phyloP scores from a whole-genome alignment of 2,888 invertebrate genomes.

The Scaptomyza polygonia region DNA sequence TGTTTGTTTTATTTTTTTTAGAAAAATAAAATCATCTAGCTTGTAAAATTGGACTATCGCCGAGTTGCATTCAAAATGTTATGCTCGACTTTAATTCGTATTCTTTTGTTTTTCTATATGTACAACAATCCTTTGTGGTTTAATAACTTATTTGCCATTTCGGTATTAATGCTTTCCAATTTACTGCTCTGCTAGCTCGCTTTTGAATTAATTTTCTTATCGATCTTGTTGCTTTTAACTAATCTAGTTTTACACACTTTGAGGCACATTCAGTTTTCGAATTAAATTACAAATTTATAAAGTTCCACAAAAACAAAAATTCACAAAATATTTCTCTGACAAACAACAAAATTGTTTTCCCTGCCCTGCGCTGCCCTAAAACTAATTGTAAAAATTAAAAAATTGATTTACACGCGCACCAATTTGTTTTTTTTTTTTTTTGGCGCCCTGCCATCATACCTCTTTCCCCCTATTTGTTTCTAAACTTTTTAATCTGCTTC shows the following conservation, averaged over 20 bases:
- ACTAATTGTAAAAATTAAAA: constrained; percentile 76
- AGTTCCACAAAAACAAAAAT: constrained; percentile 38
- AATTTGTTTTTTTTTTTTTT: no score
- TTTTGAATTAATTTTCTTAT: constrained; percentile 4
- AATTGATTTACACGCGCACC: constrained; percentile 66
- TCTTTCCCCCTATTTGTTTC: not conserved
- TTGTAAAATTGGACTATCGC: constrained; percentile 59
- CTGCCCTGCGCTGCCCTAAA: constrained; percentile 31
- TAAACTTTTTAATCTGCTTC: constrained; percentile 30
- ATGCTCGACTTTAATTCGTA: constrained; percentile 20
- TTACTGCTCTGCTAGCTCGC: constrained; percentile 4
- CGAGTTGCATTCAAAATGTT: constrained; percentile 49
- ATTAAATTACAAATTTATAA: constrained; percentile 71
- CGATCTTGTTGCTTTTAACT: constrained; percentile 36
- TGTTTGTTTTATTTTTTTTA: constrained; percentile 11
- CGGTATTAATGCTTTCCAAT: not conserved
- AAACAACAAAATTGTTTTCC: constrained; percentile 15
- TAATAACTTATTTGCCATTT: constrained; percentile 9
- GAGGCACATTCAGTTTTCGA: constrained; percentile 79
- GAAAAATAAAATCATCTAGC: constrained; percentile 50
- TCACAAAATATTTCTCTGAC: constrained; percentile 1
- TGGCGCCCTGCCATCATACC: constrained; percentile 36
- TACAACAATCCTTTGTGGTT: constrained; percentile 30
- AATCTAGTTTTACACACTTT: constrained; percentile 65
- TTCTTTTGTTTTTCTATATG: constrained; percentile 12